These are phyloP conservation scores for Muntiacus reevesi DNA, from an alignment of 2,113 vertebrate species.

Conservation along the genomic window DNA sequence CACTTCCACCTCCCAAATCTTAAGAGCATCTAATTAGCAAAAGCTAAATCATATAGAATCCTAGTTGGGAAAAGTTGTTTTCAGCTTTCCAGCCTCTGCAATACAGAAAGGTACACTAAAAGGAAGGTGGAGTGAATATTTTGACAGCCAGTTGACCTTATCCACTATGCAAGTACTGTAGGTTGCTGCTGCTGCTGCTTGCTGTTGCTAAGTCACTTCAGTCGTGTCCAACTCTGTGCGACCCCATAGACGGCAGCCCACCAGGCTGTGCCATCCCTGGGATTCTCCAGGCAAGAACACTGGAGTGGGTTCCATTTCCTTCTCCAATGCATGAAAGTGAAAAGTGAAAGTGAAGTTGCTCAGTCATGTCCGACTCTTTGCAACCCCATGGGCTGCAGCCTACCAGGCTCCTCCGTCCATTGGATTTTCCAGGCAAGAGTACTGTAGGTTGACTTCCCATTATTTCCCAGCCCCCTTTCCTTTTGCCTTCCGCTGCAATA, in stretches of 20 bases:
- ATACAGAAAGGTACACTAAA: background rate
- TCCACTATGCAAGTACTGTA: background rate
- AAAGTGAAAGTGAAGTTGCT: too few relatives aligned
- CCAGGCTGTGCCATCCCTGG: too few relatives aligned
- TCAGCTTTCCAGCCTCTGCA: background rate
- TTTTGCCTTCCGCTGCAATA: background rate
- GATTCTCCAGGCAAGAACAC: too few relatives aligned
- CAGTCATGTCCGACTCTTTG: too few relatives aligned
- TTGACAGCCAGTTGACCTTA: background rate
- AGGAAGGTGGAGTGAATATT: background rate
- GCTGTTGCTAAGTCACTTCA: too few relatives aligned
- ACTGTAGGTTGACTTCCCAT: background rate
- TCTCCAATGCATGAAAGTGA: too few relatives aligned
- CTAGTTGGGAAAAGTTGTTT: background rate
- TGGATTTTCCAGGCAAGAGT: background rate
- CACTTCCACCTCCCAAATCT: background rate
- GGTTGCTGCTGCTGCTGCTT: background rate
- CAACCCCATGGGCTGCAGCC: too few relatives aligned
- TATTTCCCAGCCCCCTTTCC: background rate
- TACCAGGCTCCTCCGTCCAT: too few relatives aligned
- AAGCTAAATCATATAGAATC: background rate
- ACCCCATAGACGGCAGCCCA: too few relatives aligned
- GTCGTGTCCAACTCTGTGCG: too few relatives aligned
- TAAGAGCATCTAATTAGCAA: background rate
- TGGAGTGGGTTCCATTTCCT: too few relatives aligned